phyloP scores from a whole-genome alignment of 1,140 invertebrate species.

The Zaprionus vittiger region DNA sequence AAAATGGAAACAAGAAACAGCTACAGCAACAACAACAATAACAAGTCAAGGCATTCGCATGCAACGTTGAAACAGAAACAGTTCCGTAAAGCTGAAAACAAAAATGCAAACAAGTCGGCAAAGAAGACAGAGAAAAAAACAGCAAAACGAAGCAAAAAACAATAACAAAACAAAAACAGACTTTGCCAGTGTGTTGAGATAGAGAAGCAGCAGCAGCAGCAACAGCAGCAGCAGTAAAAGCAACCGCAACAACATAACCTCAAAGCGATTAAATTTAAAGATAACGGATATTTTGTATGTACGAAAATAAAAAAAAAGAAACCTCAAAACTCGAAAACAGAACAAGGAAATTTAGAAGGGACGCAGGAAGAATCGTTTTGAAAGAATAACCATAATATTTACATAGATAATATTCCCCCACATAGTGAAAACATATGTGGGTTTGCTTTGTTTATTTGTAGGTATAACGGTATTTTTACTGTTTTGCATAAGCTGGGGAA shows the following conservation, averaged over 20 bases:
- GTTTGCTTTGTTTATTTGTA: background rate
- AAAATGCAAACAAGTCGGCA: constrained; percentile 59
- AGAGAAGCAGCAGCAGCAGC: constrained; percentile 44
- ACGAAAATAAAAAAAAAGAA: background rate
- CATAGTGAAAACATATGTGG: background rate
- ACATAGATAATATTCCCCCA: constrained; percentile 2
- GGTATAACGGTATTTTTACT: background rate
- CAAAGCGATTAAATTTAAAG: constrained; percentile 66
- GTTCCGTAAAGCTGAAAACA: constrained; percentile 68
- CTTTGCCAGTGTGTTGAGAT: constrained; percentile 32
- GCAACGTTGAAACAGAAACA: constrained; percentile 70
- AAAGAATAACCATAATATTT: constrained; percentile 3
- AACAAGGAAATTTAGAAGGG: background rate
- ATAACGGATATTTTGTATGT: constrained; percentile 58
- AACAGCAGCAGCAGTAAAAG: constrained; percentile 30
- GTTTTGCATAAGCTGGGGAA: background rate
- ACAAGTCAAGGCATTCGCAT: constrained; percentile 58
- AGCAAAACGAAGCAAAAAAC: constrained; percentile 37
- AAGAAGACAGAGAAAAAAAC: constrained; percentile 30
- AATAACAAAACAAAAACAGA: constrained; percentile 40
- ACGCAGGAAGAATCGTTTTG: background rate
- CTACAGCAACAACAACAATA: constrained; percentile 43
- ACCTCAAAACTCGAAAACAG: background rate
- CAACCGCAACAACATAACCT: constrained; percentile 39
- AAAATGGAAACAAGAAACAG: constrained; percentile 73